Base-by-base conservation (phyloP, 2,113 vertebrate species). In the Hemibagrus wyckioides region DNA sequence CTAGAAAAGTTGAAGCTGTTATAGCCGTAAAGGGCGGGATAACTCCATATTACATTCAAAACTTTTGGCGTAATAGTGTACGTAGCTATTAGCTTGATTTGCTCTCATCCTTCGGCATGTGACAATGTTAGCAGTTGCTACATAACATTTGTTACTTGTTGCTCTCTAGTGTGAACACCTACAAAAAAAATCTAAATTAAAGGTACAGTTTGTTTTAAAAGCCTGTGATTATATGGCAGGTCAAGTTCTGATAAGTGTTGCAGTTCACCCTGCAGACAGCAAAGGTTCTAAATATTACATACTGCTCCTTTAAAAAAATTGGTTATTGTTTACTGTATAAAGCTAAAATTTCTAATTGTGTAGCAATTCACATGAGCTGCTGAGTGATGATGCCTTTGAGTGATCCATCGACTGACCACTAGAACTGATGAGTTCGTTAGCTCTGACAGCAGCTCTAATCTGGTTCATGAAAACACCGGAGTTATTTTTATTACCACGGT, bases 381-480 rank as follows among this genome's bases (percentile, higher is more conserved):
- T 87, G 84, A 52, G 17, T 85, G 67, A 85, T 85, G 59, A 89
- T 56, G 67, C 54, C 25, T 11, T 41, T 82, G 44, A 85, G 50
- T 83, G 88, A 89, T 88, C 67, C 82, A 89, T 90, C 83, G 71
- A 69, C 79, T 87, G 79, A 84, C 76, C 13, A 54, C 7, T 61
- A 25, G 17, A 85, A 30, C 63, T 52, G 81, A 88, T 85, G 52
- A 88, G 79, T 44, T 73, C 41, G 50, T 86, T 23, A 65, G 41
- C 41, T 81, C 50, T 80, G 50, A 76, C 79, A 85, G 86, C 52
- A 86, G 63, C 59, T 9, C 50, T 75, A 4, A 33, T 44, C 28
- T 17, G 54, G n/a, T 61, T 57, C 6, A 59, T 25, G 44, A 48
- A 23, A 69, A 48, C 69, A 6, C 0, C 4, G 28, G 23, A 30